Percentiles rank a stretch among this genome's conserved stretches.
phyloP scores from a whole-genome alignment of 2,113 vertebrate genomes.

The Pyxicephalus adspersus region DNA sequence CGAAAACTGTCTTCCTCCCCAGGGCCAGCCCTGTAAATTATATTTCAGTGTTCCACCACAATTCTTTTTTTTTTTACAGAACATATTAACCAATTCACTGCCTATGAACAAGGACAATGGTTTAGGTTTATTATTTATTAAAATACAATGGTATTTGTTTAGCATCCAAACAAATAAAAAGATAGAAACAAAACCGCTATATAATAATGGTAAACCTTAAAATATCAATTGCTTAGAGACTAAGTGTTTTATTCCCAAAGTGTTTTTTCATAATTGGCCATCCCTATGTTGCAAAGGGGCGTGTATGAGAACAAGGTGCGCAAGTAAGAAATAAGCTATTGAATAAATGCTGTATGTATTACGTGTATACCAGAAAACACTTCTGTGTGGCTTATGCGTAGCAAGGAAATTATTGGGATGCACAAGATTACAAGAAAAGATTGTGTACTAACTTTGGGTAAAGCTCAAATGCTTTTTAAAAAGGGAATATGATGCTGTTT shows the following conservation, averaged over 20 bases:
- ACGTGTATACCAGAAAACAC: too few species aligned
- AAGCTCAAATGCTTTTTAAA: too few species aligned
- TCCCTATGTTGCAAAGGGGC: background rate
- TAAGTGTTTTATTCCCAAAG: background rate
- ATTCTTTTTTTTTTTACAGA: background rate
- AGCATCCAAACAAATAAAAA: too few species aligned
- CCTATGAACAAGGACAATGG: background rate
- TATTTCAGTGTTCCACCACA: conserved; percentile 16
- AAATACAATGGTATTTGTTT: too few species aligned
- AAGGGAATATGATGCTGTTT: too few species aligned
- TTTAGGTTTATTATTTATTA: too few species aligned
- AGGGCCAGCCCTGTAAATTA: conserved; percentile 26
- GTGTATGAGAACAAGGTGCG: background rate
- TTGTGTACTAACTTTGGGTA: too few species aligned
- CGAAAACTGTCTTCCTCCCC: conserved; percentile 23
- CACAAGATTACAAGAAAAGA: too few species aligned
- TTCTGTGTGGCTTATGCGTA: too few species aligned
- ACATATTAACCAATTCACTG: conserved; percentile 17
- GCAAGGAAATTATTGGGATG: too few species aligned
- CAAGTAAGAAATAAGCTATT: background rate
- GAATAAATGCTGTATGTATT: too few species aligned
- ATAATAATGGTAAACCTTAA: background rate
- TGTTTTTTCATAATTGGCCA: background rate
- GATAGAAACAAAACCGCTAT: background rate
- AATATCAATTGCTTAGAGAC: background rate